Percentiles rank a stretch among this genome's conserved stretches.
Conservation (phyloP, 2,888 invertebrate species). For the Himalopsyche tibetana region DNA sequence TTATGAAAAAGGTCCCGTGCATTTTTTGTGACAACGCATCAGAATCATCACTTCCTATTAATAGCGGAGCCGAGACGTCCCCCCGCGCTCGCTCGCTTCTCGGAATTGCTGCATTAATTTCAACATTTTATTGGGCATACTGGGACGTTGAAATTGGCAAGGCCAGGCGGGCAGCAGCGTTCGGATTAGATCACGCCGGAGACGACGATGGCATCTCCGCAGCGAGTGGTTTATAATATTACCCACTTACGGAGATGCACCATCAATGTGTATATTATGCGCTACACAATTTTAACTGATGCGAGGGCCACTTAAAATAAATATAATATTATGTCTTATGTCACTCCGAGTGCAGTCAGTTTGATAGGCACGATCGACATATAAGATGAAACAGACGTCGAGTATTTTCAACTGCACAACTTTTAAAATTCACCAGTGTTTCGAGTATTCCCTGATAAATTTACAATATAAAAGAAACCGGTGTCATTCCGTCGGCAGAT, state of each 20-base stretch:
- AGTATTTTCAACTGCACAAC: too few relatives aligned
- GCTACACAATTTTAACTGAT: neutral
- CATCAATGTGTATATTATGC: neutral
- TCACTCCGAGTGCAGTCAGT: slow-evolving; percentile 11
- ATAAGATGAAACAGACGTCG: too few relatives aligned
- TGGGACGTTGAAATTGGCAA: slow-evolving; percentile 38
- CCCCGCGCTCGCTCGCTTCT: neutral
- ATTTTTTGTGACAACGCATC: slow-evolving; percentile 18
- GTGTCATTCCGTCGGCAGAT: too few relatives aligned
- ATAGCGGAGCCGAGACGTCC: slow-evolving; percentile 15
- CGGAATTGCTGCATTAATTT: slow-evolving; percentile 29
- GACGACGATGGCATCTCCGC: neutral
- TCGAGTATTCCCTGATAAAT: too few relatives aligned
- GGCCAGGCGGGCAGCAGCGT: slow-evolving; percentile 7
- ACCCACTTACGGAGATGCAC: slow-evolving; percentile 5
- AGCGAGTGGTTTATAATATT: slow-evolving; percentile 1
- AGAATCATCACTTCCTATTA: slow-evolving; percentile 19
- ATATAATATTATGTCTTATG: neutral
- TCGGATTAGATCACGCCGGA: neutral
- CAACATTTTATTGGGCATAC: slow-evolving; percentile 25
- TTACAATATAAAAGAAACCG: too few relatives aligned
- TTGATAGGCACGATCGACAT: neutral
- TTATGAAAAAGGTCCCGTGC: neutral
- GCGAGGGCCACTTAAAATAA: slow-evolving; percentile 13
- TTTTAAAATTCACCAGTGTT: too few relatives aligned